Base-by-base conservation (phyloP, 2,888 invertebrate species). In the Oxytorus armatus region DNA sequence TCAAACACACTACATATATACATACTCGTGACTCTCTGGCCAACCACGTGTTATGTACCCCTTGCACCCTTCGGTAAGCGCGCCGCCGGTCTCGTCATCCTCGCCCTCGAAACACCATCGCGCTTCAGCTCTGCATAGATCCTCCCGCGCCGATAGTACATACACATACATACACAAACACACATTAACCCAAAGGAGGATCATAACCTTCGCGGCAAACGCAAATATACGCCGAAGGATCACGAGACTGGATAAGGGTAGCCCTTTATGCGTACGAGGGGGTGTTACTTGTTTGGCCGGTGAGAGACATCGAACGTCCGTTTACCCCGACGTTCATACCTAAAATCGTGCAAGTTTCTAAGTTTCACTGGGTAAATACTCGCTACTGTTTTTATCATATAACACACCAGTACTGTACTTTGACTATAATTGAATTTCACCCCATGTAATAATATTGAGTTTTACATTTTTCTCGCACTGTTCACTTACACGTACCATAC, bases 141-240 rank as follows among this genome's bases (percentile, higher is more conserved):
- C 84, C 84, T 81, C 68, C 47, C 69, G 63, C 78, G 70, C 78
- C 74, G 89, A 87, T 89, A 88, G 85, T 47, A 44, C 74, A 29
- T 44, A 29, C 10, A 39, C 1, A 51, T 21, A 7, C 74, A 29
- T 44, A 44, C 10, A 21, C 3, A 21, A 21, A 3, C 51, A 42
- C 49, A 16, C 47, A 8, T 21, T 72, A 83, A 79, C 77, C 85
- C 83, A 87, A 88, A 89, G 88, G 86, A 88, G 88, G 88, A 88
- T 90, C 90, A 87, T 89, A 89, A 89, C 89, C 88, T 90, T 85
- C 86, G 84, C 85, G 86, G 74, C 86, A 83, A 89, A 90, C 88
- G 88, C 89, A 89, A 90, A 89, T 88, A 89, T 88, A 88, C 87
- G 85, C 77, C 77, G 79, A 69, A 81, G 79, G 90, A 90, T 89